These are phyloP conservation scores for Cancer borealis DNA, from an alignment of 2,888 invertebrate species.

Conservation along the genomic window DNA sequence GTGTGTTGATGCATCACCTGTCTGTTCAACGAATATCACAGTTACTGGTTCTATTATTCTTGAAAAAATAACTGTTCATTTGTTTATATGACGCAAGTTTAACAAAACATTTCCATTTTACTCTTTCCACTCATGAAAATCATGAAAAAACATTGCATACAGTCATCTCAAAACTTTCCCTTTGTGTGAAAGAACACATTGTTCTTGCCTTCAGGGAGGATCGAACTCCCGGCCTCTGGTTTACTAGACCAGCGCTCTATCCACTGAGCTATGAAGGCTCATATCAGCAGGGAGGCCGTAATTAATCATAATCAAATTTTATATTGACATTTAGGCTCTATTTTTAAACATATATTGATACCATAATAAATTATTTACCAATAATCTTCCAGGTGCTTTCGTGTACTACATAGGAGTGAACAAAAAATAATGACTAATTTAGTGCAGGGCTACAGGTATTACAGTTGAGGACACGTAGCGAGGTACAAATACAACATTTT, in stretches of 20 bases:
- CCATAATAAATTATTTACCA: neutral
- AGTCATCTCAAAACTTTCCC: neutral
- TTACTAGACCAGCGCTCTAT: conserved; percentile 59
- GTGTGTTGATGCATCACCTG: too few species aligned
- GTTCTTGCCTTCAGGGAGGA: conserved; percentile 44
- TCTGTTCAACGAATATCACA: too few species aligned
- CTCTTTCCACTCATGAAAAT: too few species aligned
- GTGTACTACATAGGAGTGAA: neutral
- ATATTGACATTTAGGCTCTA: neutral
- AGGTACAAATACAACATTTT: neutral
- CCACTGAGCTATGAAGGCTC: conserved; percentile 58
- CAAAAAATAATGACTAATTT: neutral
- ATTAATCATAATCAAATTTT: neutral
- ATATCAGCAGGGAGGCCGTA: neutral
- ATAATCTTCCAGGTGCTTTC: neutral
- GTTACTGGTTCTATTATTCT: too few species aligned
- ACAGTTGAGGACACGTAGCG: neutral
- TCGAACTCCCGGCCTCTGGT: conserved; percentile 60
- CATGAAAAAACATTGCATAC: too few species aligned
- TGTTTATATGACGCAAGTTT: too few species aligned
- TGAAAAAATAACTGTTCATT: too few species aligned
- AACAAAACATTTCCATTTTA: too few species aligned
- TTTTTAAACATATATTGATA: neutral
- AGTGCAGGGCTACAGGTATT: neutral
- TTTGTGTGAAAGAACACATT: neutral